Base-by-base conservation (phyloP, 1,140 invertebrate species). In the Euura saliciscinereae region DNA sequence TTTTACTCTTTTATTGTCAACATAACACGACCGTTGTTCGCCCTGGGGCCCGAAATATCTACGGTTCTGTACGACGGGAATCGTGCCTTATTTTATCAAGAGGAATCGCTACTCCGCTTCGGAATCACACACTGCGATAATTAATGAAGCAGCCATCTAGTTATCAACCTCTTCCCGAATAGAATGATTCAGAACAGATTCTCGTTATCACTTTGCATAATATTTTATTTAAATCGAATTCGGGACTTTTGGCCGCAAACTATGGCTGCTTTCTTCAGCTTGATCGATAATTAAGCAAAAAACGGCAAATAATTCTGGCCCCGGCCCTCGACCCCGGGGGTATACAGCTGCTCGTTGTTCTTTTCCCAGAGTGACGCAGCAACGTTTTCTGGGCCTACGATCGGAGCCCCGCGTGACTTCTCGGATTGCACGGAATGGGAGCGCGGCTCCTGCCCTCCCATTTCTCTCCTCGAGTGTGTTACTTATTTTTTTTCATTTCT, bases 401-500 rank as follows among this genome's bases (percentile, higher is more conserved):
- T 59, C 51, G 51, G 10, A 8, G 51, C 8, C 8, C 51, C 51
- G 3, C 51, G 51, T 59, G 51, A 59, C 51, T 59, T 59, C 6
- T 59, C 51, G 51, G 51, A 59, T 59, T 59, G 51, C 51, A 59
- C 51, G 51, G 51, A 59, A 59, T 59, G 51, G 51, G 51, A 59
- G 51, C 51, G 51, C 51, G 51, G 10, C 51, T 59, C 51, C 51
- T 59, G 51, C 51, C 51, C 51, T 3, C 51, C 51, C 51, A 0
- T 3, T 6, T n/a, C 13, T n/a, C 45, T 11, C 28, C 44, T 59
- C 43, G 45, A 28, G 28, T 28, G 28, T 28, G 28, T 28, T 28
- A 28, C 28, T 28, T 28, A 28, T 28, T 28, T 28, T 28, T 28
- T 28, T 6, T n/a, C 51, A 65, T 69, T 44, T 42, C 10, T 43